Evolutionary conservation across 2,113 vertebrate genomes (phyloP), one percentile per base, ranked within the genome.

Genomic region (Sinocyclocheilus grahami): DNA sequence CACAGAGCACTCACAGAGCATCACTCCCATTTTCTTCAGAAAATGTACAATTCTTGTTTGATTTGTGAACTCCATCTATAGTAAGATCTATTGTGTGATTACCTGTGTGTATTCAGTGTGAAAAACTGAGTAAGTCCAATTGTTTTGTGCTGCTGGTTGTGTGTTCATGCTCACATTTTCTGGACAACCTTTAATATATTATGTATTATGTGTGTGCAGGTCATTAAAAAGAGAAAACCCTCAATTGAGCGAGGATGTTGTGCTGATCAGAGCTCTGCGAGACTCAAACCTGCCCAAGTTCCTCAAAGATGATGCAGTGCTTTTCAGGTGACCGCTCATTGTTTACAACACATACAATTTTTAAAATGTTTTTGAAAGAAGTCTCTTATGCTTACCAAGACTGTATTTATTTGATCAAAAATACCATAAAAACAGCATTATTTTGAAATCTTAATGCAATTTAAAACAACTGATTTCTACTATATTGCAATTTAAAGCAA

Each of bases 271-370:
- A 94, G 96, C 96, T 14, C 92, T 97, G 87, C 92, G 95, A 86
- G 96, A 97, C 86, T 96, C 96, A 82, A 97, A 96, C 86, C 93
- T 97, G 39, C 96, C 96, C 42, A 96, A 97, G 89, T 97, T 97
- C 90, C 93, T 97, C 67, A 93, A 94, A 63, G 95, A 96, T 39
- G 95, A 96, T 30, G 92, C 95, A 53, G 2, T 95, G 84, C 94
- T 97, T 24, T 97, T 97, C 87, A 91, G 95, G 95, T 96, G 90
- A 89, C 77, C 27, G 1, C 4, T 30, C 7, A 7, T 9, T n/a
- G 30, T 51, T 58, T 1, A 1, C 20, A 33, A 33, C 8, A 77
- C 10, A 77, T n/a, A n/a, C 58, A 22, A 22, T 3, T 60, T 60
- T 22, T 60, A 10, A 10, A 60, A 60, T 60, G 58, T 22, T 60